phyloP scores from a whole-genome alignment of 2,888 invertebrate genomes.

The Andrena dorsata region DNA sequence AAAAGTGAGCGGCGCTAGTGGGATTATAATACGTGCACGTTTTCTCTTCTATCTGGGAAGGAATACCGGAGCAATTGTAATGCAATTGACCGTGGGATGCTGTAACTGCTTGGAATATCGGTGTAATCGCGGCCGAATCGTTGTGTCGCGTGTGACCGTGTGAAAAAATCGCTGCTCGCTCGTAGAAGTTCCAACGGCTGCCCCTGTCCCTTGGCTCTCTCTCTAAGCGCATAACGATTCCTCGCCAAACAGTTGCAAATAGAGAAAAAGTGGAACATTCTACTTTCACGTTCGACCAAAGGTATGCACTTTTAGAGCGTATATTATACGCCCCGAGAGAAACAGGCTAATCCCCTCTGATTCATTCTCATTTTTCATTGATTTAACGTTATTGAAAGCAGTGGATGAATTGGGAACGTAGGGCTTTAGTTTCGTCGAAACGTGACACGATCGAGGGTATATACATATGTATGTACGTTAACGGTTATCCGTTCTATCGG shows the following conservation, averaged over 20 bases:
- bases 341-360: constrained; percentile 25
- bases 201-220: constrained; percentile 10
- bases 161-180: not conserved
- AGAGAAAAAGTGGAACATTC: constrained; percentile 60
- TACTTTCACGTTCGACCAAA: constrained; percentile 56
- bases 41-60: constrained; percentile 1
- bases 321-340: constrained; percentile 24
- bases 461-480: not conserved
- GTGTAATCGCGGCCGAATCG: constrained; percentile 23
- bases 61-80: constrained; percentile 33
- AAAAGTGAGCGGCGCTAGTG: constrained; percentile 51
- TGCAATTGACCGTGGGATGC: constrained; percentile 49
- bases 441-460: constrained; percentile 11
- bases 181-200: constrained; percentile 8
- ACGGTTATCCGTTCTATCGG: not conserved
- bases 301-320: constrained; percentile 50
- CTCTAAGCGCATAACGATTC: constrained; percentile 25
- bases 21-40: constrained; percentile 17
- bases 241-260: constrained; percentile 46
- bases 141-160: constrained; percentile 3
- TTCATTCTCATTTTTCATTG: constrained; percentile 4
- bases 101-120: constrained; percentile 35
- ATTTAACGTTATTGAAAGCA: constrained; percentile 4
- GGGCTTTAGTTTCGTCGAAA: constrained; percentile 17
- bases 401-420: not conserved